Base-by-base conservation (phyloP, 64 coral and sea anemone genomes). In the Montipora efflorescens region DNA sequence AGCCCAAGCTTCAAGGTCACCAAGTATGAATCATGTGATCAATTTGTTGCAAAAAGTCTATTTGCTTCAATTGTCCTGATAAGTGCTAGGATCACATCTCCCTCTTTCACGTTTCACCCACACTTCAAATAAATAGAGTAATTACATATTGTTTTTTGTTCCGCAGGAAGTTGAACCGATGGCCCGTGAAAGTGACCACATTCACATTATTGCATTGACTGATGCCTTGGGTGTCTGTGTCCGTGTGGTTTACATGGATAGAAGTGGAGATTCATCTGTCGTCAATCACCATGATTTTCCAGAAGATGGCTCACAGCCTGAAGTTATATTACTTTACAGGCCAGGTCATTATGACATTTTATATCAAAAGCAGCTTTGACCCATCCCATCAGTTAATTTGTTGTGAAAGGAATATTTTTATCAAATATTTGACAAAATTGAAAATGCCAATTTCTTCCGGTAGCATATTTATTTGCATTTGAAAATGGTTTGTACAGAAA, bases 211-310 rank as follows among this genome's bases (percentile, higher is more conserved):
- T 43, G 96, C 93, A 46, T 66, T 98, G 55, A 95, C 94, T 36
- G 90, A 95, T 36, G 96, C 96, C 4, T 87, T 98, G 2, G 94
- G 96, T 71, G 94, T 98, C 19, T 95, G 93, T 75, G 92, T 98
- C 13, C 76, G 96, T 55, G 94, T 98, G 59, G 96, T 95, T 64
- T 98, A 98, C 16, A 77, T 98, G 74, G 96, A 98, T 87, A 98
- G 96, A 74, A 90, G 93, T 44, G 94, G 87, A 21, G 71, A 80
- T 15, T 74, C 85, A 0, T 87, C 83, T 90, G 93, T 98, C 94
- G 93, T 98, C 94, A 98, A 95, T 87, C 98, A 99, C 52, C 98
- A 99, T 19, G 98, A 99, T 25, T 99, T 99, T 45, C 98, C 98
- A 25, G 98, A 99, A 68, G 95, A 99, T 74, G 92, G 95, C 8